Conservation (phyloP, 2,888 invertebrate genomes). For the Pogonocherus hispidulus region DNA sequence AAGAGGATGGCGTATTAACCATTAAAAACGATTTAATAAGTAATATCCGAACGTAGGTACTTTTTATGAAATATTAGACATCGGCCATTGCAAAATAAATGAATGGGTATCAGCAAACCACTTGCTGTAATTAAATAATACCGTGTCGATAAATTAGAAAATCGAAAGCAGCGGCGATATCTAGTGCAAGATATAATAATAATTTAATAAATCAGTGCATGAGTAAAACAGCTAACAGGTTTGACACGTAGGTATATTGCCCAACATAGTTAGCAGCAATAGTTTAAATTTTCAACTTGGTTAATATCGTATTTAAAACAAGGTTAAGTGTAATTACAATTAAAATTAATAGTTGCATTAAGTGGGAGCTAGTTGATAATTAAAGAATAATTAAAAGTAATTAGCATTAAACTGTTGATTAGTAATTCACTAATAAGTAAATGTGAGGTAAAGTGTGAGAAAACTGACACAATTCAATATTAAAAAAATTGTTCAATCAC, state of each 20-base stretch:
- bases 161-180: not conserved
- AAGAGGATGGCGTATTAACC: too few relatives aligned
- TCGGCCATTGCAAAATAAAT: not conserved
- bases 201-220: not conserved
- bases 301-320: slow-evolving; percentile 18
- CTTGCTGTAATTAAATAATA: not conserved
- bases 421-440: not conserved
- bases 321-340: slow-evolving; percentile 22
- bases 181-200: not conserved
- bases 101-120: not conserved
- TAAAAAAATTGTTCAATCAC: not conserved
- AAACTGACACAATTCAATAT: not conserved
- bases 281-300: not conserved
- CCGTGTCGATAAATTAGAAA: not conserved
- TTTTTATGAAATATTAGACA: too few relatives aligned
- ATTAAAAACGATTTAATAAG: too few relatives aligned
- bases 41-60: too few relatives aligned
- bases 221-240: slow-evolving; percentile 1
- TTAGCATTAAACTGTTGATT: not conserved
- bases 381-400: not conserved
- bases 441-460: not conserved
- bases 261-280: not conserved
- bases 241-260: not conserved
- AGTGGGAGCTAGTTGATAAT: not conserved
- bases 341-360: slow-evolving; percentile 14